Evolutionary conservation across 2,888 invertebrate species (phyloP), one percentile per base, ranked within the genome.

Genomic region (Isotomurus palustris): DNA sequence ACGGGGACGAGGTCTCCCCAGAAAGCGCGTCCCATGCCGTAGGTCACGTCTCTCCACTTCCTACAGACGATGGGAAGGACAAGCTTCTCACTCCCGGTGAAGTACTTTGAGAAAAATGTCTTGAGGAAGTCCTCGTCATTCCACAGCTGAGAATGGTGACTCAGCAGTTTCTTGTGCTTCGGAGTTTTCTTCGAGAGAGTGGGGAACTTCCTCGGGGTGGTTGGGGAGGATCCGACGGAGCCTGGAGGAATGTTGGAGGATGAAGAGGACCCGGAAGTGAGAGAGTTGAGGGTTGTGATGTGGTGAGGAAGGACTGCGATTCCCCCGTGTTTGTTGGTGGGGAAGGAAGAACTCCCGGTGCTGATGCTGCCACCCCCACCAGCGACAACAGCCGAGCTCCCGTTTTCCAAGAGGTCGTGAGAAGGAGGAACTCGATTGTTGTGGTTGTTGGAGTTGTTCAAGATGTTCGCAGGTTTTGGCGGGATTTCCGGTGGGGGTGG

Each of bases 1-100:
- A 89, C 87, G 1, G 92, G 91, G 69, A 88, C 80, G 53, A 93
- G 80, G 2, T 91, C 90, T 27, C 64, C 67, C 94, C 94, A 95
- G 78, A 86, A 90, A 3, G 52, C 45, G 2, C 62, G 59, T 27
- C 61, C 64, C 70, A 87, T 84, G 28, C 56, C 60, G 77, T 95
- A 95, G 54, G 94, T 78, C 55, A 90, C 81, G 74, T 92, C 91
- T 62, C 91, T 58, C 58, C 56, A 52, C 40, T 61, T 59, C 44
- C 72, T 70, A 64, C 78, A 76, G 59, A 83, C 84, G 77, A 88
- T 88, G 12, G 91, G 88, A 69, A 94, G 79, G 14, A 82, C 78
- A 61, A 88, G 82, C 61, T 91, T 79, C 71, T 94, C 94, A 69
- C 82, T 82, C 14, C 88, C 80, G 64, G 82, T 83, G 75, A 91